Percentiles rank a stretch among this genome's conserved stretches.
These are phyloP conservation scores for Aegotheles bennettii DNA, from an alignment of 2,113 vertebrate species.

Conservation along the genomic window DNA sequence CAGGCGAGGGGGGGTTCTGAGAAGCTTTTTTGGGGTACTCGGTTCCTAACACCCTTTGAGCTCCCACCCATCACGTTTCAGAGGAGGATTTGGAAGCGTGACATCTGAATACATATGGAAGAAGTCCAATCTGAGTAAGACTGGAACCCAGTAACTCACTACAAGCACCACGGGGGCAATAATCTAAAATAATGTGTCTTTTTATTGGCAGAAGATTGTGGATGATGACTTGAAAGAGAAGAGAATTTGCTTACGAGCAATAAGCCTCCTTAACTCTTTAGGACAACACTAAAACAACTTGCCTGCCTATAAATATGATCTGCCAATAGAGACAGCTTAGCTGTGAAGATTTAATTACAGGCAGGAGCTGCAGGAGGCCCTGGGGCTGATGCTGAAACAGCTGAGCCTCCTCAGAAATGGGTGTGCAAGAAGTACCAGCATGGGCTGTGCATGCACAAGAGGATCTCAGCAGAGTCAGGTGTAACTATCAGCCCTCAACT, in stretches of 20 bases:
- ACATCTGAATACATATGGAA: neutral
- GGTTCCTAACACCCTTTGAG: neutral
- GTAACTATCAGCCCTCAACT: fast-evolving
- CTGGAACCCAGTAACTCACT: neutral
- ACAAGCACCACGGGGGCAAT: neutral
- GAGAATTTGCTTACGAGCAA: neutral
- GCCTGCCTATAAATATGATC: neutral
- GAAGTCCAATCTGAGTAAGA: neutral
- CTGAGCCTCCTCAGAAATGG: neutral
- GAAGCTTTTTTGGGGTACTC: neutral
- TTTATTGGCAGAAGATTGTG: neutral
- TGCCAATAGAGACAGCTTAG: neutral
- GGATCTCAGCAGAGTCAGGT: neutral
- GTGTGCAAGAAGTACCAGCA: neutral
- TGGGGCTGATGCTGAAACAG: neutral
- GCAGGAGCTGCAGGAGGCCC: slow-evolving; percentile 9
- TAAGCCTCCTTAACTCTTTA: neutral
- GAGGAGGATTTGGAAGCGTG: neutral
- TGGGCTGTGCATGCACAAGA: fast-evolving
- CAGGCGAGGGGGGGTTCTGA: neutral
- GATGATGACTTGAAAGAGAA: neutral
- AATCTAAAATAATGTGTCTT: neutral
- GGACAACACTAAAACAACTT: neutral
- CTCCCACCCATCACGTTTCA: neutral
- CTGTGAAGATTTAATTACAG: neutral